phyloP scores from a whole-genome alignment of 2,888 invertebrate species.

The Caenorhabditis drosophilae region DNA sequence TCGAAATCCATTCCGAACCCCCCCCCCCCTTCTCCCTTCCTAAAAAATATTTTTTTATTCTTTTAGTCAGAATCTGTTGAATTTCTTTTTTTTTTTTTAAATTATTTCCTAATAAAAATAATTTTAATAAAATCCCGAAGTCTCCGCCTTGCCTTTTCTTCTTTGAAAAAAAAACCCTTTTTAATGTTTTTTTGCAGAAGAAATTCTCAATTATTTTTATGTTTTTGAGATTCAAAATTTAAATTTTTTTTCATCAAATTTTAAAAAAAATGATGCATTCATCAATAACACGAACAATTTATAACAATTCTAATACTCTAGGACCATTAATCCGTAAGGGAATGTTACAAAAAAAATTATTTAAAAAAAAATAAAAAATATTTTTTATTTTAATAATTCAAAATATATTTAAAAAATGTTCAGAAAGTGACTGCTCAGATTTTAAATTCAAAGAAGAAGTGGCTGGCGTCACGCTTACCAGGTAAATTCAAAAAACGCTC shows the following conservation, averaged over 20 bases:
- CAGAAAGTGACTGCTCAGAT: too few species aligned
- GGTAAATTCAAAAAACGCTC: too few species aligned
- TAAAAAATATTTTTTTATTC: too few species aligned
- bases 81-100: too few species aligned
- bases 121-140: too few species aligned
- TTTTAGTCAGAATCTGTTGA: too few species aligned
- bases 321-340: constrained; percentile 9
- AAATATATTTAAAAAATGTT: neutral
- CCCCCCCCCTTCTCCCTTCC: too few species aligned
- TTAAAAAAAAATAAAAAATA: too few species aligned
- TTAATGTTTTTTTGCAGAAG: neutral
- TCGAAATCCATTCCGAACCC: too few species aligned
- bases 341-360: too few species aligned
- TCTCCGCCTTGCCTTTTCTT: too few species aligned
- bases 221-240: neutral
- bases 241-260: neutral
- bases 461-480: constrained; percentile 29
- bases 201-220: neutral
- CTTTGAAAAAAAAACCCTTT: neutral
- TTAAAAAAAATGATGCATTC: constrained; percentile 35
- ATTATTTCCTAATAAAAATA: too few species aligned
- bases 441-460: constrained; percentile 22
- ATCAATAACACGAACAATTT: constrained; percentile 35
- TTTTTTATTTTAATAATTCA: neutral
- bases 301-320: constrained; percentile 32